Percentiles rank a stretch among this genome's conserved stretches.
phyloP scores from a whole-genome alignment of 1,140 invertebrate genomes.

The Metaphire vulgaris region DNA sequence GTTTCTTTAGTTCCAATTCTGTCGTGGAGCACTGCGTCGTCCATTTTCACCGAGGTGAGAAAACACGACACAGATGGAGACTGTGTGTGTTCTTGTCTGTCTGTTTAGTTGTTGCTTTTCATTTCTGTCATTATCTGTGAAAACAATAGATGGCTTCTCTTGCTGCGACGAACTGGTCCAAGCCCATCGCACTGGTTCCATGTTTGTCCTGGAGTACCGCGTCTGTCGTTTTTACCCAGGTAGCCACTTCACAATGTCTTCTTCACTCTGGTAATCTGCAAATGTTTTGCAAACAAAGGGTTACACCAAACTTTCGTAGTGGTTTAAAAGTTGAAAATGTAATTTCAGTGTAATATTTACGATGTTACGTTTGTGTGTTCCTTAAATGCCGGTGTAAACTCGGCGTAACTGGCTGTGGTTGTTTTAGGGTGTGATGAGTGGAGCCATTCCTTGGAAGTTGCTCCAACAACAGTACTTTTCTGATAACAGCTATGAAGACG shows the following conservation, averaged over 20 bases:
- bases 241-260: conserved; percentile 53
- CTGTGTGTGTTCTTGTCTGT: no score
- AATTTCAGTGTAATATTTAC: no score
- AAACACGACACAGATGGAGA: no score
- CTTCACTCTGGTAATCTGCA: no score
- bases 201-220: conserved; percentile 96
- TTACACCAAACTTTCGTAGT: no score
- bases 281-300: no score
- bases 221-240: conserved; percentile 87
- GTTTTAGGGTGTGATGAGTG: conserved; percentile 80
- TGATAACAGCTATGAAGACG: conserved; percentile 71
- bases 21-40: conserved; percentile 92
- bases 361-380: no score
- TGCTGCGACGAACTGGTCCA: conserved; percentile 87
- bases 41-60: conserved; percentile 82
- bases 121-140: background rate
- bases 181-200: conserved; percentile 84
- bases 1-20: conserved; percentile 85
- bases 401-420: no score
- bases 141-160: conserved; percentile 82
- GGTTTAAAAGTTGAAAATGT: no score
- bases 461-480: conserved; percentile 80
- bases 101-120: background rate
- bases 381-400: no score
- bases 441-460: conserved; percentile 87